A percentile compares a stretch with the other conserved stretches of the same genome.
These are phyloP conservation scores for Brachyrhaphis roseni DNA, from an alignment of 2,797 vertebrate genomes.

Conservation along the genomic window DNA sequence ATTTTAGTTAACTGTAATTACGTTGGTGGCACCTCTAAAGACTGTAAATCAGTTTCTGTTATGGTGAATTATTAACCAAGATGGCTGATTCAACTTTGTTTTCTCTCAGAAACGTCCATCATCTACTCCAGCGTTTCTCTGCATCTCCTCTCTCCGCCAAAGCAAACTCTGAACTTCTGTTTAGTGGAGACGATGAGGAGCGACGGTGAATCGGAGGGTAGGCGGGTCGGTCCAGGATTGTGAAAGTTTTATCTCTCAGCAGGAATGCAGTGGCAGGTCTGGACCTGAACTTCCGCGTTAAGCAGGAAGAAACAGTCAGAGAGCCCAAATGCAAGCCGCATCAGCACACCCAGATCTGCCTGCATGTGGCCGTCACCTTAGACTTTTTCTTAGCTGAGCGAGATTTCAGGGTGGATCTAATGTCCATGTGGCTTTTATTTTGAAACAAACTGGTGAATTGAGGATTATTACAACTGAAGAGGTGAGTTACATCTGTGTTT, in stretches of 20 bases:
- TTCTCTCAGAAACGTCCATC: constrained; percentile 10
- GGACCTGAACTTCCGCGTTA: constrained; percentile 84
- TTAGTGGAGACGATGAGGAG: constrained; percentile 33
- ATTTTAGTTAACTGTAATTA: too few species aligned
- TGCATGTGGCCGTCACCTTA: constrained; percentile 8
- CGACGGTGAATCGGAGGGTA: neutral
- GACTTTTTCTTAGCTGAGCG: constrained; percentile 21
- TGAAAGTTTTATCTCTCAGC: constrained; percentile 55
- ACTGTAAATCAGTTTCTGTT: constrained; percentile 53
- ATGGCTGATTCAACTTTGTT: constrained; percentile 49
- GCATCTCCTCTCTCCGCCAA: neutral
- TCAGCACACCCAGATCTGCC: constrained; percentile 52
- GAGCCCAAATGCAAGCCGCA: constrained; percentile 52
- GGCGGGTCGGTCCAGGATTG: constrained; percentile 39
- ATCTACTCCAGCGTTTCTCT: constrained; percentile 21
- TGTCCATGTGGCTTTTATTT: constrained; percentile 38
- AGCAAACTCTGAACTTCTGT: neutral
- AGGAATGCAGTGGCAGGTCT: constrained; percentile 81
- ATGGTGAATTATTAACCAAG: constrained; percentile 65
- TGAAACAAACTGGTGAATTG: constrained; percentile 33
- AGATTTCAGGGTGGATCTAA: constrained; percentile 18
- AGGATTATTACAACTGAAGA: constrained; percentile 50
- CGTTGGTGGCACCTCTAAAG: constrained; percentile 1
- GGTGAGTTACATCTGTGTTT: constrained; percentile 61
- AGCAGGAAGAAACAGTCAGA: constrained; percentile 75